Percentiles rank a stretch among this genome's conserved stretches.
Conservation (phyloP, 2,113 vertebrate genomes). For the Cebidichthys violaceus region DNA sequence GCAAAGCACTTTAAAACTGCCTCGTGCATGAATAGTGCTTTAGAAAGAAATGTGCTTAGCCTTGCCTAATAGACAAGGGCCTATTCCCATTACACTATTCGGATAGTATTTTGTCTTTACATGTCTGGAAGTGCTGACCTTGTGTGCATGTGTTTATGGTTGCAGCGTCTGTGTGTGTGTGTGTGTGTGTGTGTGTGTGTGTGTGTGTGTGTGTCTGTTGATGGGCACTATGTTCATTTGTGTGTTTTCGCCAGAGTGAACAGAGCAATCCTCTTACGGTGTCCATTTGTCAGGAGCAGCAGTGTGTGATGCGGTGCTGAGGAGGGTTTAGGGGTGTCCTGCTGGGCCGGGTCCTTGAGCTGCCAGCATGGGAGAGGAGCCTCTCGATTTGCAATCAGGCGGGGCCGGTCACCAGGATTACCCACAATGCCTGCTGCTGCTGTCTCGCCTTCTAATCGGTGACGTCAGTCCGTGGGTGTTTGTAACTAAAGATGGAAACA, state of each 20-base stretch:
- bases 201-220: constrained; percentile 4
- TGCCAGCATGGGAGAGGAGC: constrained; percentile 38
- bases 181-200: not conserved
- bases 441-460: constrained; percentile 44
- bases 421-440: constrained; percentile 26
- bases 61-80: not conserved
- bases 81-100: not conserved
- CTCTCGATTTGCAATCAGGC: constrained; percentile 37
- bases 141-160: not conserved
- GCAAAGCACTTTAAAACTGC: no score
- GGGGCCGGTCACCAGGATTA: constrained; percentile 57
- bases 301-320: constrained; percentile 9
- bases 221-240: constrained; percentile 3
- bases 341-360: constrained; percentile 7
- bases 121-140: not conserved
- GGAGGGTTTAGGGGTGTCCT: constrained; percentile 51
- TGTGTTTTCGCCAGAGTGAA: constrained; percentile 15
- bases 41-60: not conserved
- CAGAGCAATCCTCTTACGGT: constrained; percentile 57
- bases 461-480: constrained; percentile 38
- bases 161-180: not conserved
- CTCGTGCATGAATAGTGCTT: not conserved
- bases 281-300: constrained; percentile 20
- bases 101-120: not conserved
- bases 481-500: constrained; percentile 33